A percentile compares a stretch with the other conserved stretches of the same genome.
Evolutionary conservation across 2,797 vertebrate species (phyloP).

Genomic region (Meriones psammophilus): DNA sequence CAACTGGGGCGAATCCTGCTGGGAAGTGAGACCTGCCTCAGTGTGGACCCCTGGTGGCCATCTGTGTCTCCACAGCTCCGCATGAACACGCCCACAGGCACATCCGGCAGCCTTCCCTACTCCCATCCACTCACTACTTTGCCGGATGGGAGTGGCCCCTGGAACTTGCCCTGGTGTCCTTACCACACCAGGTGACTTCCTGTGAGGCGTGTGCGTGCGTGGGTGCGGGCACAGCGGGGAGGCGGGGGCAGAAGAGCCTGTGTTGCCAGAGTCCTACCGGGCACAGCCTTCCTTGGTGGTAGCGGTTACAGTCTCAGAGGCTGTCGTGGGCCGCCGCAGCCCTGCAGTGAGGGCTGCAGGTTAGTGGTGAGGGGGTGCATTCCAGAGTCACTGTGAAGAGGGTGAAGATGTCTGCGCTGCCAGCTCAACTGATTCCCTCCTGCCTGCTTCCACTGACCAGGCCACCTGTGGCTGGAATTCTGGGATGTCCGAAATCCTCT

Average conservation of each 20-base stretch:
- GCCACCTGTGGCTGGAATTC: not conserved
- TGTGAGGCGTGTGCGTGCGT: not conserved
- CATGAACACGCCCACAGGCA: not conserved
- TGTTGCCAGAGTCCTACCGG: not conserved
- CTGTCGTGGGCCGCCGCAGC: not conserved
- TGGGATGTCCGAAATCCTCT: not conserved
- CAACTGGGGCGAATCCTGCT: not conserved
- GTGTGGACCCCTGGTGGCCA: not conserved
- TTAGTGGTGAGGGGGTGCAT: not conserved
- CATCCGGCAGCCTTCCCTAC: not conserved
- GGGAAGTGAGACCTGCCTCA: not conserved
- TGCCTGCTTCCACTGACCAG: constrained; percentile 11
- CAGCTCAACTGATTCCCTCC: constrained; percentile 47
- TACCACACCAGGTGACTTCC: not conserved
- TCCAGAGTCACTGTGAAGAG: not conserved
- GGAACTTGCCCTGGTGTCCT: too few relatives aligned
- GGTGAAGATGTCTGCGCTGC: not conserved
- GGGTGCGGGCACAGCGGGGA: not conserved
- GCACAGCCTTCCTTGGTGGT: not conserved
- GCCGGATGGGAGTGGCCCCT: too few relatives aligned
- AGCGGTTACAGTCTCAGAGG: too few relatives aligned
- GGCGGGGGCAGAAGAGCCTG: not conserved
- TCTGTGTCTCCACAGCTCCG: not conserved
- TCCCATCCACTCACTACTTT: not conserved
- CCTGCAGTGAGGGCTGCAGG: constrained; percentile 48